Evolutionary conservation across 1,140 invertebrate species (phyloP).

Genomic region (Alviniconcha marisindica): DNA sequence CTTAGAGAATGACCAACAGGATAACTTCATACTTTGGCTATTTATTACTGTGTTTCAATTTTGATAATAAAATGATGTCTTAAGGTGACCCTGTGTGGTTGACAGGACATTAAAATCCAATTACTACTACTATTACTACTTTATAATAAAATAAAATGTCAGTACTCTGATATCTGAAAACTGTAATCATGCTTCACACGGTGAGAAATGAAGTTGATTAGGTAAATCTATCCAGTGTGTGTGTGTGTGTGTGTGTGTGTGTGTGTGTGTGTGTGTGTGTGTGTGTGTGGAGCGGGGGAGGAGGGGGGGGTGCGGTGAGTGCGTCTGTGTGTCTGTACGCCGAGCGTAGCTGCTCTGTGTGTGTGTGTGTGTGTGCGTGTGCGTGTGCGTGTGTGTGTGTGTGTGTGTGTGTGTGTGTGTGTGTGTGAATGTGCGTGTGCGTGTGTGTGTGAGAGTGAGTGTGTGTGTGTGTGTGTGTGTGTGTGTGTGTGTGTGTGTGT

Average conservation of each 20-base stretch:
- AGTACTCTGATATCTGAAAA: too few relatives aligned
- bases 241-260: slow-evolving; percentile 8
- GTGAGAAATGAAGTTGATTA: neutral
- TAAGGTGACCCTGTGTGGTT: too few relatives aligned
- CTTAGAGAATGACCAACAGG: too few relatives aligned
- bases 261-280: slow-evolving; percentile 17
- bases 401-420: slow-evolving; percentile 18
- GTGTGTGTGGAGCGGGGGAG: neutral
- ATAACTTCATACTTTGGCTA: too few relatives aligned
- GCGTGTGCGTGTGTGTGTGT: neutral
- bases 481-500: slow-evolving; percentile 5
- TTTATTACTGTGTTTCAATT: too few relatives aligned
- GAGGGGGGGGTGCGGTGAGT: too few relatives aligned
- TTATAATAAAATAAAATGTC: too few relatives aligned
- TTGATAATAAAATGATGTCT: too few relatives aligned
- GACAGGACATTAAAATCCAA: too few relatives aligned
- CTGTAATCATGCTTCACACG: too few relatives aligned
- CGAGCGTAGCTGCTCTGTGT: slow-evolving; percentile 2
- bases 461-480: slow-evolving; percentile 9
- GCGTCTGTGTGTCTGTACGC: neutral
- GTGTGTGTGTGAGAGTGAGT: slow-evolving; percentile 7
- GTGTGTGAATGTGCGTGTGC: slow-evolving; percentile 1
- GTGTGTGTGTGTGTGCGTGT: slow-evolving; percentile 21
- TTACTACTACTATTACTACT: too few relatives aligned
- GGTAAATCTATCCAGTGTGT: neutral